Conservation (phyloP, 2,888 invertebrate genomes). For the Perdita meconis region DNA sequence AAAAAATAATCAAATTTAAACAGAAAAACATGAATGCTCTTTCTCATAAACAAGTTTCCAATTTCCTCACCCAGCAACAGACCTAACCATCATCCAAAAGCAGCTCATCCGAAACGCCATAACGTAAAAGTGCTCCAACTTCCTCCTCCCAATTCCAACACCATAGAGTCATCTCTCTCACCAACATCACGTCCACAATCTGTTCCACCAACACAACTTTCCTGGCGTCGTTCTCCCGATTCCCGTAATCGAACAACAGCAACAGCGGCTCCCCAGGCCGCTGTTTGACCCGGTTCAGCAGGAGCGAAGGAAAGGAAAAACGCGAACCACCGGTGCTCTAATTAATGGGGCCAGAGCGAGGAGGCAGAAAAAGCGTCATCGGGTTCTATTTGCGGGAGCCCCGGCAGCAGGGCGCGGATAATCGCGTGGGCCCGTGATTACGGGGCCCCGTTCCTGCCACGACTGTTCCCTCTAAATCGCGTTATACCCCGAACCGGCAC, state of each 20-base stretch:
- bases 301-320: constrained; percentile 8
- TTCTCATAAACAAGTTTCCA: too few species aligned
- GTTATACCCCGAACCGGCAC: constrained; percentile 15
- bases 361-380: constrained; percentile 34
- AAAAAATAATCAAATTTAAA: too few species aligned
- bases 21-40: too few species aligned
- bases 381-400: constrained; percentile 23
- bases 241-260: constrained; percentile 9
- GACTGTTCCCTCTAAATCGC: constrained; percentile 19
- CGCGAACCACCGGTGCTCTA: constrained; percentile 17
- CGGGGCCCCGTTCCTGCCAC: not conserved
- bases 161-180: too few species aligned
- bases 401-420: constrained; percentile 14
- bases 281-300: not conserved
- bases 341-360: constrained; percentile 27
- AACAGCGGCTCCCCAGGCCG: not conserved
- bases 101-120: too few species aligned
- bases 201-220: not conserved
- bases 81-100: too few species aligned
- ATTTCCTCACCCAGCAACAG: too few species aligned
- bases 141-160: too few species aligned
- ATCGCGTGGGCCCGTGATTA: constrained; percentile 45
- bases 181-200: not conserved
- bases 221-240: not conserved
- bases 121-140: too few species aligned